Percentiles rank a stretch among this genome's conserved stretches.
Evolutionary conservation across 2,888 invertebrate species (phyloP).

Genomic region (Aplocera efformata): DNA sequence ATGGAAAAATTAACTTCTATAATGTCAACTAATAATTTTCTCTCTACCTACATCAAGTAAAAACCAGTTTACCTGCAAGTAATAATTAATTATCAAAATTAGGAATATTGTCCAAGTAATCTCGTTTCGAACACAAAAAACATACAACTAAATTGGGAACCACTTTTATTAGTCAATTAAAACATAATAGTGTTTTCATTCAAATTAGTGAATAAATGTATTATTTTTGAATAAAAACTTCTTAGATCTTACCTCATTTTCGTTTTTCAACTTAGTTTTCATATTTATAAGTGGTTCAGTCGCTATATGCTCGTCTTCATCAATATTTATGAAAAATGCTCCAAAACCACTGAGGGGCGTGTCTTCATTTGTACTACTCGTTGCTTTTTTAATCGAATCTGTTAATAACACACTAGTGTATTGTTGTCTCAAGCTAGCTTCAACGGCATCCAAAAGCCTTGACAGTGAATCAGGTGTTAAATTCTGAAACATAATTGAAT

Average conservation of each 20-base stretch:
- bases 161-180: too few relatives aligned
- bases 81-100: too few relatives aligned
- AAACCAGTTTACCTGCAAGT: too few relatives aligned
- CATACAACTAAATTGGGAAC: too few relatives aligned
- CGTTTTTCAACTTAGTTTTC: constrained; percentile 6
- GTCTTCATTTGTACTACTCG: neutral
- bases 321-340: constrained; percentile 10
- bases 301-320: constrained; percentile 11
- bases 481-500: neutral
- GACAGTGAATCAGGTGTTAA: neutral
- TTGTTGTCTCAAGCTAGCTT: constrained; percentile 15
- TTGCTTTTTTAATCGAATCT: neutral
- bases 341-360: constrained; percentile 5
- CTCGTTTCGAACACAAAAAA: too few relatives aligned
- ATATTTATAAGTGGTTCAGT: constrained; percentile 17
- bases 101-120: too few relatives aligned
- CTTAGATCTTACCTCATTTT: constrained; percentile 4
- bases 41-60: too few relatives aligned
- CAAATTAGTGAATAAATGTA: too few relatives aligned
- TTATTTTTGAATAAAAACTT: neutral
- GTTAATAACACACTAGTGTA: constrained; percentile 11
- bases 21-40: too few relatives aligned
- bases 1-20: too few relatives aligned
- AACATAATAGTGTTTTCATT: too few relatives aligned
- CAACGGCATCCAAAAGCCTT: constrained; percentile 7